Base-by-base conservation (phyloP, 2,888 invertebrate genomes). In the Nemoura dubitans region DNA sequence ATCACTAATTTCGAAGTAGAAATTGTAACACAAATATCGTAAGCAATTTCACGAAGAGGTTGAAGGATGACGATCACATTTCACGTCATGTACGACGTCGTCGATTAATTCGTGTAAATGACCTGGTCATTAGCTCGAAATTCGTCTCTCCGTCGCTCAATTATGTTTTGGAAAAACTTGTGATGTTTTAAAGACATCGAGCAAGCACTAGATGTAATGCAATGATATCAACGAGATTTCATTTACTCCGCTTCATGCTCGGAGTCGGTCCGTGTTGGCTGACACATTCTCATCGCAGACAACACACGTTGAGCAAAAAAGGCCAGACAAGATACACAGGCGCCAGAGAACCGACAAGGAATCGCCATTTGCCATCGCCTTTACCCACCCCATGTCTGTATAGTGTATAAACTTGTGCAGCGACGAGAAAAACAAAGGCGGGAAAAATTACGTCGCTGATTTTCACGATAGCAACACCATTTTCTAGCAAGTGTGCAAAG, bases 1-100 rank as follows among this genome's bases (percentile, higher is more conserved):
- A 59, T 59, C 59, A 59, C 59, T 59, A 59, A 59, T 59, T 59
- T 59, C 59, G 59, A 59, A 59, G 59, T 59, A 59, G 59, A 59
- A 59, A 59, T 59, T 59, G 59, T 59, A 59, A 59, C 59, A 59
- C 59, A 59, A 59, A 59, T 59, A 59, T 59, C 59, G 59, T 14
- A 21, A 59, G 59, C 59, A 59, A 21, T 59, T 59, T 21, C 59
- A 21, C 59, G 3, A 59, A 59, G 59, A 59, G 59, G 59, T 7
- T 59, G 59, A 59, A 14, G 59, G 21, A 59, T 59, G 59, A 59
- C 59, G 59, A 59, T 59, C 59, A 59, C 59, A 59, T 59, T 59
- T 59, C 59, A 59, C 59, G 59, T 59, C 59, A 7, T 14, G 16
- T 2, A 2, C 59, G 16, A 59, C 59, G 21, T 59, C 21, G 59